Evolutionary conservation across 2,797 vertebrate species (phyloP).

Genomic region (Amphiprion clarkii): DNA sequence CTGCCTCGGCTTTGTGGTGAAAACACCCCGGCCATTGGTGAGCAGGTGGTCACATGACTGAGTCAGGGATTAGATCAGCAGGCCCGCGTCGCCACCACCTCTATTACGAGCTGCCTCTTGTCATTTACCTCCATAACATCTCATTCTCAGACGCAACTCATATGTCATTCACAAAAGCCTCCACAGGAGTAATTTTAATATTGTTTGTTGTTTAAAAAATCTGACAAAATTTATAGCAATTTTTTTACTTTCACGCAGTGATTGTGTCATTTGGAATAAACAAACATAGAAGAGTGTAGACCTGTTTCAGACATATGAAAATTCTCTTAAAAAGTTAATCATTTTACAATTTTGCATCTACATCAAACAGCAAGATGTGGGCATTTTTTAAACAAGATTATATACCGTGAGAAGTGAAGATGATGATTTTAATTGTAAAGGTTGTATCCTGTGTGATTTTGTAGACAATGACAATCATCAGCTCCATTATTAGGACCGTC

Average conservation of each 20-base stretch:
- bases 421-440: constrained; percentile 31
- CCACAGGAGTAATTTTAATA: constrained; percentile 98
- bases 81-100: constrained; percentile 96
- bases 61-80: constrained; percentile 98
- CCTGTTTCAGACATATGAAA: constrained; percentile 21
- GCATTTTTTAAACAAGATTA: constrained; percentile 17
- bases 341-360: constrained; percentile 8
- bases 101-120: constrained; percentile 99
- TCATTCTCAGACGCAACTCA: constrained; percentile 99
- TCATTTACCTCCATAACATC: constrained; percentile 99
- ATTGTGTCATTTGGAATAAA: constrained; percentile 83
- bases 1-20: constrained; percentile 96
- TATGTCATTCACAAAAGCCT: constrained; percentile 99
- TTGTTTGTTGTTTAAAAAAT: constrained; percentile 96
- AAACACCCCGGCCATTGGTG: constrained; percentile 89
- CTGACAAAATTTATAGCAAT: constrained; percentile 89
- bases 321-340: not conserved
- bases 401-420: not conserved
- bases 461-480: constrained; percentile 35
- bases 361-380: not conserved
- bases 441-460: constrained; percentile 17
- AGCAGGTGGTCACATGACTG: constrained; percentile 89
- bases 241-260: constrained; percentile 84
- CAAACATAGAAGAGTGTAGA: constrained; percentile 56
- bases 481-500: constrained; percentile 20